Percentiles rank a stretch among this genome's conserved stretches.
Conservation (phyloP, 2,113 vertebrate species). For the Takifugu flavidus region DNA sequence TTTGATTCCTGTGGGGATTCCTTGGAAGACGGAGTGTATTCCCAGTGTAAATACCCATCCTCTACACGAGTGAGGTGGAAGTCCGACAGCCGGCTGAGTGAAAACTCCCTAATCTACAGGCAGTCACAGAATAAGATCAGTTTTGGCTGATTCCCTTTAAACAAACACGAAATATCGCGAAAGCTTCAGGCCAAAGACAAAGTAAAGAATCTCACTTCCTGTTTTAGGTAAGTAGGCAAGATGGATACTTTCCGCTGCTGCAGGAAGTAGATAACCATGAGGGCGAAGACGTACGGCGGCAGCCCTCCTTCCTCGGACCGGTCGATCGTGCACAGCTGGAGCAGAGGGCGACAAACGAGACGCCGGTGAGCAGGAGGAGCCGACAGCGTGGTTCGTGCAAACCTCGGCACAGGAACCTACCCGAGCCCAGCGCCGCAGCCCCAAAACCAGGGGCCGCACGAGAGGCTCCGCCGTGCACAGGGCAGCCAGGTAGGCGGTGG, state of each 20-base stretch:
- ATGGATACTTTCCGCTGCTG: constrained; percentile 87
- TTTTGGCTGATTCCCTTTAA: not conserved
- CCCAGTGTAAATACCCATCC: constrained; percentile 77
- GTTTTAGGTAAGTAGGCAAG: constrained; percentile 86
- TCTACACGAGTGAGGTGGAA: constrained; percentile 79
- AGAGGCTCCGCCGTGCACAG: constrained; percentile 76
- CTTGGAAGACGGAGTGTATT: constrained; percentile 59
- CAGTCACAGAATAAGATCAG: constrained; percentile 22
- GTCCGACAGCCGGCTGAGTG: constrained; percentile 75
- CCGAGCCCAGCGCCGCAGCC: constrained; percentile 87
- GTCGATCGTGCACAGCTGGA: constrained; percentile 85
- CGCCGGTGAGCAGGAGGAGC: not conserved
- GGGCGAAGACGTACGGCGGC: constrained; percentile 83
- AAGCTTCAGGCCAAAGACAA: not conserved
- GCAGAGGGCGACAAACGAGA: not conserved
- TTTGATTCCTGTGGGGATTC: constrained; percentile 63
- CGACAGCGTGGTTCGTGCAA: too few relatives aligned
- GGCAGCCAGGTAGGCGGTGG: constrained; percentile 81
- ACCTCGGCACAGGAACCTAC: constrained; percentile 57
- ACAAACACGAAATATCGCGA: not conserved
- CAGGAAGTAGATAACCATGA: constrained; percentile 91
- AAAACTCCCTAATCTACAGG: constrained; percentile 79
- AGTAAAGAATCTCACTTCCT: constrained; percentile 73
- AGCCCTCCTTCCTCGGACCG: constrained; percentile 88
- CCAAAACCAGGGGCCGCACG: constrained; percentile 80